Evolutionary conservation across 1,140 invertebrate species (phyloP).

Genomic region (Drosophila persimilis): DNA sequence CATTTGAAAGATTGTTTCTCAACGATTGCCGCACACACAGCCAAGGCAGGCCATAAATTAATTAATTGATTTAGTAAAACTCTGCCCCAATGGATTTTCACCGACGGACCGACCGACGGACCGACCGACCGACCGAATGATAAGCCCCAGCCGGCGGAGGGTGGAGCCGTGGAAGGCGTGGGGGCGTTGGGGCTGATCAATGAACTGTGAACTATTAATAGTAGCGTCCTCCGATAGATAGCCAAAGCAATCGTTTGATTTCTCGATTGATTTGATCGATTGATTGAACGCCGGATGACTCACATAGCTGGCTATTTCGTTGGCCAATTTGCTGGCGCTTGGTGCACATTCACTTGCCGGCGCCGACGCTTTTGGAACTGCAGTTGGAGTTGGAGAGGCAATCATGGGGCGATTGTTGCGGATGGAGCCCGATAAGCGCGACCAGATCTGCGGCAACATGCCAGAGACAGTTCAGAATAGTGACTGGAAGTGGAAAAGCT

Average conservation of each 20-base stretch:
- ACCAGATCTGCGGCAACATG: constrained; percentile 66
- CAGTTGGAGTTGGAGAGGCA: neutral
- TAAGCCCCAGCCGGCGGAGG: constrained; percentile 1
- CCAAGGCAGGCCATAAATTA: constrained; percentile 56
- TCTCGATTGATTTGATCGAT: neutral
- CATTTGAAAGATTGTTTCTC: constrained; percentile 63
- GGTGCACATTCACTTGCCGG: constrained; percentile 11
- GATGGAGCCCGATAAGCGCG: constrained; percentile 50
- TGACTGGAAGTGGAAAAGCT: constrained; percentile 51
- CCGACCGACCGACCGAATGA: constrained; percentile 7
- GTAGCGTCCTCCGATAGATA: neutral
- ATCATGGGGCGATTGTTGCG: constrained; percentile 58
- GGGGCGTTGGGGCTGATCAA: constrained; percentile 16
- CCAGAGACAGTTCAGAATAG: constrained; percentile 63
- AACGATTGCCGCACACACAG: constrained; percentile 59
- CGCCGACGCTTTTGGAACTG: neutral
- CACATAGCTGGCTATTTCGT: constrained; percentile 75
- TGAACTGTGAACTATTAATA: constrained; percentile 50
- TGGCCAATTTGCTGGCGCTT: constrained; percentile 51
- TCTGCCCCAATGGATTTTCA: constrained; percentile 57
- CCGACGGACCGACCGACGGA: neutral
- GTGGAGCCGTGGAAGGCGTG: too few species aligned
- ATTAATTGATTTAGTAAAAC: constrained; percentile 74
- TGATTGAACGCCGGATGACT: constrained; percentile 24
- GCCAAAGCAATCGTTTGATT: neutral